These are phyloP conservation scores for Formica selysi DNA, from an alignment of 1,140 invertebrate genomes.

Conservation along the genomic window DNA sequence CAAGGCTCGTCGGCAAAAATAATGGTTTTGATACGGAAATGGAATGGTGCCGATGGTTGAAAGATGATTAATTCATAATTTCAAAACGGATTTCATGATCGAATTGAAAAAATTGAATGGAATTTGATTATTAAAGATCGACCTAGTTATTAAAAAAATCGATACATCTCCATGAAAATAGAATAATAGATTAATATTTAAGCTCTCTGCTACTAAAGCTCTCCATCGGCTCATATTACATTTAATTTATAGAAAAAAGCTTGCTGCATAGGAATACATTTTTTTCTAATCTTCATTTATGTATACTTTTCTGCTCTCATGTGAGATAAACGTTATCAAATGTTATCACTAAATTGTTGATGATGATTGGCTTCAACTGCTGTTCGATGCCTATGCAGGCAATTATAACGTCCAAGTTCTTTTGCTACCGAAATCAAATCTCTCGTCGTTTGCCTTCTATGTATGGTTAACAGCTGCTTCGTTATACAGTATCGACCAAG, in stretches of 20 bases:
- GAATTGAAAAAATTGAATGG: not conserved
- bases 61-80: constrained; percentile 8
- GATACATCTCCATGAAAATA: not conserved
- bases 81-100: not conserved
- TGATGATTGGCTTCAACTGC: constrained; percentile 89
- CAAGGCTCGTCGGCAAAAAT: not conserved
- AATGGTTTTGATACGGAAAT: not conserved
- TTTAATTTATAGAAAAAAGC: not conserved
- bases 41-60: not conserved
- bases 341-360: constrained; percentile 80
- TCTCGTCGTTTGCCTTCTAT: constrained; percentile 86
- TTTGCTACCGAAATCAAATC: constrained; percentile 90
- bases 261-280: not conserved
- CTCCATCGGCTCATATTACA: not conserved
- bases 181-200: not conserved
- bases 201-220: not conserved
- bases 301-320: not conserved
- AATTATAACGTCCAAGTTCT: constrained; percentile 90
- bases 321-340: not conserved
- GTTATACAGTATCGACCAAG: constrained; percentile 90
- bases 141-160: not conserved
- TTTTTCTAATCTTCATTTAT: not conserved
- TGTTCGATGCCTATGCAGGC: constrained; percentile 90
- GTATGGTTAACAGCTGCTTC: constrained; percentile 88
- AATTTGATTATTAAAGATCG: constrained; percentile 1